phyloP scores from a whole-genome alignment of 2,797 vertebrate species.

The Chrosomus eos region DNA sequence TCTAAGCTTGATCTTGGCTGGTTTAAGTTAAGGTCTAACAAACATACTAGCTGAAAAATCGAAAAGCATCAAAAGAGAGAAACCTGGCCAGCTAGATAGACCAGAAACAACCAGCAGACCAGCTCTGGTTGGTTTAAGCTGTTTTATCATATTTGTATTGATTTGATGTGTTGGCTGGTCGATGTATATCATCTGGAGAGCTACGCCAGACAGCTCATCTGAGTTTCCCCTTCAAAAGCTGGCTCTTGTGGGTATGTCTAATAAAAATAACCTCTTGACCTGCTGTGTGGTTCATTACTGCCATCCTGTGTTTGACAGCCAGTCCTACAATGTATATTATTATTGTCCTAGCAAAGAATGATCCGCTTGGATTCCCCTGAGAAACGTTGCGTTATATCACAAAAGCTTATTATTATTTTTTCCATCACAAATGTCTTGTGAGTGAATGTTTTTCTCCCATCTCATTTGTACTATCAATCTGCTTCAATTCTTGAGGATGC shows the following conservation, averaged over 20 bases:
- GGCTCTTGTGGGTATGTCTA: not conserved
- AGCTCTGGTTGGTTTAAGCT: not conserved
- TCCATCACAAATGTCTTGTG: not conserved
- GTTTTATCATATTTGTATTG: conserved; percentile 1
- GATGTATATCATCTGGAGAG: not conserved
- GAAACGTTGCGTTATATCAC: no score
- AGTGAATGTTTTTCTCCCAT: not conserved
- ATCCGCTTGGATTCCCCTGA: not conserved
- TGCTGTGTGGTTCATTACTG: conserved; percentile 23
- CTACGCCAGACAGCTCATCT: not conserved
- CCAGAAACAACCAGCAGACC: not conserved
- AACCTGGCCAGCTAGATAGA: not conserved
- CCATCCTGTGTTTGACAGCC: conserved; percentile 11
- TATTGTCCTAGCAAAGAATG: not conserved
- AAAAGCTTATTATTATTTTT: not conserved
- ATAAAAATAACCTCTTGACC: conserved; percentile 19
- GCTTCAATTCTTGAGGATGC: not conserved
- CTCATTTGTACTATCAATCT: not conserved
- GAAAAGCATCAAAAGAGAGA: not conserved
- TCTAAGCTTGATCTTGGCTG: not conserved
- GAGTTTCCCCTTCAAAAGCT: not conserved
- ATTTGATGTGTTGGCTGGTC: not conserved
- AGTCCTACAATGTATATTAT: not conserved
- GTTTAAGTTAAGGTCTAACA: not conserved
- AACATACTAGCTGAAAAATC: not conserved